Percentiles rank a stretch among this genome's conserved stretches.
Conservation (phyloP, 1,140 invertebrate species). For the Megalonaias nervosa region DNA sequence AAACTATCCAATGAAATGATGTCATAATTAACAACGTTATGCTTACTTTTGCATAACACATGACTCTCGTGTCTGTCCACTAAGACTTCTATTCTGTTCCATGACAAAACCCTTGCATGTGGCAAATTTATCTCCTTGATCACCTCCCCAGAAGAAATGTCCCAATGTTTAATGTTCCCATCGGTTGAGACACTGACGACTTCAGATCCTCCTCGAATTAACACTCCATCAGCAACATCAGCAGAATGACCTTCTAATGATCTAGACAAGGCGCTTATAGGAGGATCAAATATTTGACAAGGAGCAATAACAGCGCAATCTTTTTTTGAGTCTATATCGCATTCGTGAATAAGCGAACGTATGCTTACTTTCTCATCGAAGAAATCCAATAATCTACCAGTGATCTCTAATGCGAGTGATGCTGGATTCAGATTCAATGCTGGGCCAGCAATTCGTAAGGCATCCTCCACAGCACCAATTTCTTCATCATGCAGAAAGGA, state of each 20-base stretch:
- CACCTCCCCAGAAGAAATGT: constrained; percentile 10
- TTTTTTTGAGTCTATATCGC: constrained; percentile 72
- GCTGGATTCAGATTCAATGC: constrained; percentile 51
- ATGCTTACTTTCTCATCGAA: constrained; percentile 45
- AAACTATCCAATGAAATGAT: constrained; percentile 20
- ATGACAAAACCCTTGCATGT: constrained; percentile 14
- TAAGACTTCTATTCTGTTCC: constrained; percentile 12
- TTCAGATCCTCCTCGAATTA: constrained; percentile 9
- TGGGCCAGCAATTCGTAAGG: constrained; percentile 50
- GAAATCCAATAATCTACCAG: constrained; percentile 54
- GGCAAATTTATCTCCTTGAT: constrained; percentile 13
- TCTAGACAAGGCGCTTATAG: constrained; percentile 33
- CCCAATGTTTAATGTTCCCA: constrained; percentile 10
- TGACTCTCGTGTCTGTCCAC: constrained; percentile 13
- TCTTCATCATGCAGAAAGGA: constrained; percentile 74
- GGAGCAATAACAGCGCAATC: constrained; percentile 85
- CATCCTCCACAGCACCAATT: constrained; percentile 47
- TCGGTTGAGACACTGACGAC: constrained; percentile 10
- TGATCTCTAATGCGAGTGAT: constrained; percentile 50
- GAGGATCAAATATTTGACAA: constrained; percentile 49
- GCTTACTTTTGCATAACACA: constrained; percentile 21
- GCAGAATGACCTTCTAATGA: constrained; percentile 21
- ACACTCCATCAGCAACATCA: constrained; percentile 16
- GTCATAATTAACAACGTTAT: constrained; percentile 5
- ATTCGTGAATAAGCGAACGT: constrained; percentile 55